A percentile compares a stretch with the other conserved stretches of the same genome.
Conservation (phyloP, 2,797 vertebrate genomes). For the Centroberyx gerrardi region DNA sequence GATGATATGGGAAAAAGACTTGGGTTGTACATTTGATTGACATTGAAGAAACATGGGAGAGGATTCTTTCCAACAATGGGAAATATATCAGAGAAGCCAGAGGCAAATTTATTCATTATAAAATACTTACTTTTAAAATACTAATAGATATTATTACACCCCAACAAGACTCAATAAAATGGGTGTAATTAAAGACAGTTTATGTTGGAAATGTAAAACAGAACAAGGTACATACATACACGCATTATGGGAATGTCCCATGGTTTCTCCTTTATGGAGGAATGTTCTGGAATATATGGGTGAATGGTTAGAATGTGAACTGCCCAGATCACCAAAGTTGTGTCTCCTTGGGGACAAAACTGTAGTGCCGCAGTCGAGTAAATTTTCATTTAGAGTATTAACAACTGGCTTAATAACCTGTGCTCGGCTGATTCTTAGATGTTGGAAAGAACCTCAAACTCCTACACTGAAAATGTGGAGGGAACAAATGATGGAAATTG, state of each 20-base stretch:
- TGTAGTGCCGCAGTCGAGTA: conserved; percentile 3
- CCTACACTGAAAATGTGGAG: no score
- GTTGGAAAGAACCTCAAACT: no score
- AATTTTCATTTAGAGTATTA: background rate
- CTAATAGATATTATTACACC: conserved; percentile 13
- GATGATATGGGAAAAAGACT: conserved; percentile 9
- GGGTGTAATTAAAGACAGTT: conserved; percentile 1
- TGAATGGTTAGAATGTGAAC: conserved; percentile 3
- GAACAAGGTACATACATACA: conserved; percentile 8
- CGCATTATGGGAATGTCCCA: conserved; percentile 6
- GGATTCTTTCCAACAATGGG: conserved; percentile 11
- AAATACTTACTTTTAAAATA: conserved; percentile 17
- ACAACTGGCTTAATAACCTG: background rate
- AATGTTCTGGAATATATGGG: conserved; percentile 1
- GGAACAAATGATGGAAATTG: background rate
- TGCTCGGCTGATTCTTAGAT: no score
- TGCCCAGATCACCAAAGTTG: background rate
- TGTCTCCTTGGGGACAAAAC: background rate
- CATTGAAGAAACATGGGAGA: background rate
- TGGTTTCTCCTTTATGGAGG: background rate
- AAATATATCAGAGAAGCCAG: conserved; percentile 26
- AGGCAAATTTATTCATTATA: conserved; percentile 28
- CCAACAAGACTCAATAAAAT: conserved; percentile 12
- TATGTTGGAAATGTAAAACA: conserved; percentile 9
- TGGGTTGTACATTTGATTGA: conserved; percentile 15